Evolutionary conservation across 2,888 invertebrate genomes (phyloP), one percentile per base, ranked within the genome.

Genomic region (Hypercompe scribonia): DNA sequence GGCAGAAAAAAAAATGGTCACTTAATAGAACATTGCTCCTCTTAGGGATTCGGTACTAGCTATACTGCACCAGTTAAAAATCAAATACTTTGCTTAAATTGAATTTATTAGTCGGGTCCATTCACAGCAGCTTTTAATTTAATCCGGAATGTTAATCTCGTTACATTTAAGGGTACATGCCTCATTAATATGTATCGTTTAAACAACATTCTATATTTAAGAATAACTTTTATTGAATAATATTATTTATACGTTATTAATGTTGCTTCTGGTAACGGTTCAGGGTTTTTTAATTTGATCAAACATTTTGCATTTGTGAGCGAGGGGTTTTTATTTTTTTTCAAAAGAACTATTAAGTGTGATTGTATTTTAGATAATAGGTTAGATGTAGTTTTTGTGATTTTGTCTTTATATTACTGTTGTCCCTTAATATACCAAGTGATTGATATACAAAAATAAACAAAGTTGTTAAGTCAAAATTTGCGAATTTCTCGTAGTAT

Each of bases 61-160:
- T 3, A n/a, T 58, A 28, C 28, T 10, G 3, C 13, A n/a, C 24
- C n/a, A 2, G 28, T 58, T 58, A 58, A n/a, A 46, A 58, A 28
- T 3, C 10, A 58, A 58, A 3, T n/a, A 58, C 13, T 28, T 13
- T 58, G 15, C 15, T 77, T 81, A 81, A 83, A 83, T 76, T 79
- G 76, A 83, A 83, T 83, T 84, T 68, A 74, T 75, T 50, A 13
- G 74, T 46, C 64, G 68, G 76, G 69, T 66, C 77, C 74, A n/a
- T 74, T 74, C 63, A 66, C 42, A 21, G 76, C 75, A 73, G 64
- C 68, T 77, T 46, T 42, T 73, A 76, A 78, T 65, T 78, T 83
- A 81, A 84, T 83, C 72, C 78, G 81, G 83, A 83, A 84, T 75
- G 78, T 84, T 83, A 84, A 83, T 83, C 79, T 75, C 81, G 66